Conservation (phyloP, 2,797 vertebrate species). For the Diceros bicornis region DNA sequence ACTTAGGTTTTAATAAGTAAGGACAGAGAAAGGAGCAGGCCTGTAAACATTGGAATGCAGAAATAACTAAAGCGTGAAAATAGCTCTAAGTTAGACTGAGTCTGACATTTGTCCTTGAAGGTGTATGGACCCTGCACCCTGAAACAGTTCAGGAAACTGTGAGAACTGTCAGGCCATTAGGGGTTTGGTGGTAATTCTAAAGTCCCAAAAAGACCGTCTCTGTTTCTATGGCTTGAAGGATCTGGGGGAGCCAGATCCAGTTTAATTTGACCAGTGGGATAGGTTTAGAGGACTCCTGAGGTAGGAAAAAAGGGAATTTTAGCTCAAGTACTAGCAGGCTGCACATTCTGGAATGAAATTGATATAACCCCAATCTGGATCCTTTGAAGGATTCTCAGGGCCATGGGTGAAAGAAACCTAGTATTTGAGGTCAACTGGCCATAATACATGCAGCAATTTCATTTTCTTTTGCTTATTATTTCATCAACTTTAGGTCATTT, state of each 20-base stretch:
- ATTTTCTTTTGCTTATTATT: conserved; percentile 25
- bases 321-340: not conserved
- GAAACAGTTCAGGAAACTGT: not conserved
- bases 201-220: not conserved
- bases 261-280: not conserved
- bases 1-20: conserved; percentile 2
- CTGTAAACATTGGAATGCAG: not conserved
- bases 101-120: not conserved
- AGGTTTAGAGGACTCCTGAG: not conserved
- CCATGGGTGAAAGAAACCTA: not conserved
- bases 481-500: not conserved
- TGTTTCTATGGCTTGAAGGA: not conserved
- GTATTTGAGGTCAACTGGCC: not conserved
- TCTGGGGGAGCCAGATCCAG: not conserved
- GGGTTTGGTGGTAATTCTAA: not conserved
- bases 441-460: not conserved
- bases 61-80: not conserved
- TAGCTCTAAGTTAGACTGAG: not conserved
- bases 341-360: not conserved
- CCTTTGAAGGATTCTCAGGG: not conserved
- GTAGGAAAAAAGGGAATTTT: not conserved
- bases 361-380: not conserved
- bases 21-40: not conserved
- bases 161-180: not conserved
- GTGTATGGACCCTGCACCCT: not conserved